A percentile compares a stretch with the other conserved stretches of the same genome.
phyloP scores from a whole-genome alignment of 2,113 vertebrate species.

The Corythaixoides concolor region DNA sequence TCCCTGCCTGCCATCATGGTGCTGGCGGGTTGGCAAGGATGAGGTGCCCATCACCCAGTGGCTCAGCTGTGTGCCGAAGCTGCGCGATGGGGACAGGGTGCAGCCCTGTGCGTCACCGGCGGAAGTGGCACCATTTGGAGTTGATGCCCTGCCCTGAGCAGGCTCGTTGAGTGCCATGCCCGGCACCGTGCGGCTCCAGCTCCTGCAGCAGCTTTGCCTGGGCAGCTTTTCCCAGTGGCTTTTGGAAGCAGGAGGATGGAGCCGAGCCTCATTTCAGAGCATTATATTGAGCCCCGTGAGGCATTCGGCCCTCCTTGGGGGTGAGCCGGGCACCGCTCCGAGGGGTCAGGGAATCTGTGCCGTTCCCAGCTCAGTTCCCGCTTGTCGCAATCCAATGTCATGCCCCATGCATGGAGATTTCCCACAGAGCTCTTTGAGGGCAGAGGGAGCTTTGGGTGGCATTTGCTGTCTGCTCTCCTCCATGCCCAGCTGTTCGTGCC shows the following conservation, averaged over 20 bases:
- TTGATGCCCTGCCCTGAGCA: rapidly evolving
- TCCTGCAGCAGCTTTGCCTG: neutral
- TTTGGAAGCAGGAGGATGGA: neutral
- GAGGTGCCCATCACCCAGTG: neutral
- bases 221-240: neutral
- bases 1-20: neutral
- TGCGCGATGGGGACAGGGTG: neutral
- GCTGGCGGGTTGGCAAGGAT: neutral
- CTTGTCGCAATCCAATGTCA: neutral
- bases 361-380: neutral
- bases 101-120: neutral
- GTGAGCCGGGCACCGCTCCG: neutral
- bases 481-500: neutral
- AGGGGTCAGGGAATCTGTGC: neutral
- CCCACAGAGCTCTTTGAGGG: neutral
- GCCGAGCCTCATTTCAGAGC: neutral
- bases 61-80: neutral
- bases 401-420: neutral
- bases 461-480: neutral
- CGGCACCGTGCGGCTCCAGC: rapidly evolving
- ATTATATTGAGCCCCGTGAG: neutral
- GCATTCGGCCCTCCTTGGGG: rapidly evolving
- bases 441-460: neutral
- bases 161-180: rapidly evolving
- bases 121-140: neutral